Evolutionary conservation across 1,140 invertebrate species (phyloP), one percentile per base, ranked within the genome.

Genomic region (Drosophila trapezifrons): DNA sequence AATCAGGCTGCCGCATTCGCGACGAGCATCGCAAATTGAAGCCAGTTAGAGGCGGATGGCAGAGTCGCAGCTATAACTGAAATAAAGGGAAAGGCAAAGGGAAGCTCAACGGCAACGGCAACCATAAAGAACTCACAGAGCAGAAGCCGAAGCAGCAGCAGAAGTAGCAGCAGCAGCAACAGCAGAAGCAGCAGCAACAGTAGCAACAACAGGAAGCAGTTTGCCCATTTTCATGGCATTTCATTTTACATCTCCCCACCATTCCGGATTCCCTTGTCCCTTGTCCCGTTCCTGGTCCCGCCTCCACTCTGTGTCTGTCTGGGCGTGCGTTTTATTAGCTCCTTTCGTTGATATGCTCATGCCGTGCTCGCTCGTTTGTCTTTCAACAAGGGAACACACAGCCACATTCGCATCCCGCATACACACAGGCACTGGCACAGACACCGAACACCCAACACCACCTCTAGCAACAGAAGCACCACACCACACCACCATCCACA

Each of bases 191-290:
- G 45, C 38, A 57, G 37, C 12, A 46, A 37, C 55, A 78, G 62
- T 47, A 77, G 60, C 75, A 77, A 87, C 72, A 89, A 83, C 83
- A 87, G 83, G 83, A 87, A 87, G 84, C 84, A 76, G 83, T 87
- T 86, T 89, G 84, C 79, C 83, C 83, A 87, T 87, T 89, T 87
- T 87, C 84, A 89, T 89, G 66, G 79, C 83, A 86, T 87, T 86
- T 82, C 76, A 87, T 86, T 83, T 83, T 70, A 79, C 83, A 89
- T 67, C 55, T 18, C 45, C 60, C 20, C 51, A 22, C 52, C n/a
- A 27, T 37, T 35, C 35, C 46, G 6, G 20, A 42, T 37, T 40
- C 51, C 29, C 51, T 6, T 20, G 29, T 35, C 49, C 49, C 49
- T 20, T 18, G 29, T 20, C 13, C 49, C 49, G 12, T 51, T 51